Percentiles rank a stretch among this genome's conserved stretches.
Evolutionary conservation across 1,140 invertebrate genomes (phyloP).

Genomic region (Bactericera cockerelli): DNA sequence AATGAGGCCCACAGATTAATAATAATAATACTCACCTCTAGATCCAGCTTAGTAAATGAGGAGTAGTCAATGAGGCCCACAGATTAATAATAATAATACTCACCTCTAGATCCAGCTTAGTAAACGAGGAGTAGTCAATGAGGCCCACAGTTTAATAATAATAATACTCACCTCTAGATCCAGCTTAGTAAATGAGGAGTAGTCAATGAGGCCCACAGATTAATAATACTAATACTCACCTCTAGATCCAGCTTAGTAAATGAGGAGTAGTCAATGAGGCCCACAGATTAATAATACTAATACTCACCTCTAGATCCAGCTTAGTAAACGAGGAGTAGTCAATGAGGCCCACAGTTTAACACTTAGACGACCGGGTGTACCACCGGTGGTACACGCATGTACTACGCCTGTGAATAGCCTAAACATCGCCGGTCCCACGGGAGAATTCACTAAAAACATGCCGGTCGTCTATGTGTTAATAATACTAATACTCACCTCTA

Average conservation of each 20-base stretch:
- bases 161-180: slow-evolving; percentile 75
- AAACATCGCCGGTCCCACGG: too few relatives aligned
- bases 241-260: slow-evolving; percentile 94
- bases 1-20: too few relatives aligned
- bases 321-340: slow-evolving; percentile 99
- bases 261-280: slow-evolving; percentile 91
- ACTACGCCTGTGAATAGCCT: too few relatives aligned
- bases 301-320: slow-evolving; percentile 75
- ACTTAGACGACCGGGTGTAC: too few relatives aligned
- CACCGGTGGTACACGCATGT: too few relatives aligned
- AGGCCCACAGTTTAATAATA: slow-evolving; percentile 82
- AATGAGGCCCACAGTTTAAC: slow-evolving; percentile 78
- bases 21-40: slow-evolving; percentile 69
- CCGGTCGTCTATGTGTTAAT: too few relatives aligned
- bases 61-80: slow-evolving; percentile 94
- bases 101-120: slow-evolving; percentile 90
- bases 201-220: slow-evolving; percentile 83
- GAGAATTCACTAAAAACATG: too few relatives aligned
- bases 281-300: too few relatives aligned
- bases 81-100: too few relatives aligned
- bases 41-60: slow-evolving; percentile 93
- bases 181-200: slow-evolving; percentile 95
- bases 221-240: too few relatives aligned
- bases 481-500: slow-evolving; percentile 69
- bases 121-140: slow-evolving; percentile 95